Conservation (phyloP, 2,113 vertebrate genomes). For the Vanacampus margaritifer region DNA sequence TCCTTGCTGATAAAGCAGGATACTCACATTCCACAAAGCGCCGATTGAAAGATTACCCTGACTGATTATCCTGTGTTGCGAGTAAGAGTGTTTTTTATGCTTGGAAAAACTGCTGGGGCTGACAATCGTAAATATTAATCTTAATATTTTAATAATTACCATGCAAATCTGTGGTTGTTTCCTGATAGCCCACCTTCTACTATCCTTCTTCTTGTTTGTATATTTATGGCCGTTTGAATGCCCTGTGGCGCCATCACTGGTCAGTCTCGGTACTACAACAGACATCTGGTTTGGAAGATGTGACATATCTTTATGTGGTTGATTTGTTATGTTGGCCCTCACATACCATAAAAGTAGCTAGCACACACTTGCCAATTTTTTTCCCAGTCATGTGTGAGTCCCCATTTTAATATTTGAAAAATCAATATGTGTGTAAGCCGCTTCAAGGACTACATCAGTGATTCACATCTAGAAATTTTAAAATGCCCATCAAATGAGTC, state of each 20-base stretch:
- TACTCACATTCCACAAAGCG: too few relatives aligned
- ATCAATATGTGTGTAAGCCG: neutral
- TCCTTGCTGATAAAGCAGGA: too few relatives aligned
- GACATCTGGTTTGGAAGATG: neutral
- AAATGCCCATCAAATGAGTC: slow-evolving; percentile 11
- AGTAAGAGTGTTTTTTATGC: too few relatives aligned
- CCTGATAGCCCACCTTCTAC: too few relatives aligned
- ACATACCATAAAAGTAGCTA: neutral
- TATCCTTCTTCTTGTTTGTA: too few relatives aligned
- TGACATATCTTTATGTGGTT: neutral
- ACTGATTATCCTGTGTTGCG: too few relatives aligned
- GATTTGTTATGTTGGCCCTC: neutral
- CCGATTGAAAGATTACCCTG: too few relatives aligned
- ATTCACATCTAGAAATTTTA: neutral
- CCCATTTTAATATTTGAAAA: neutral
- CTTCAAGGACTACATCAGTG: neutral
- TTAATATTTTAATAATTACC: too few relatives aligned
- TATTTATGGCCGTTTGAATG: neutral
- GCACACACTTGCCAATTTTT: neutral
- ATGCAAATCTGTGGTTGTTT: too few relatives aligned
- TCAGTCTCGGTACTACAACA: neutral
- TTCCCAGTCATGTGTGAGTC: too few relatives aligned
- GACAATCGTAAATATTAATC: too few relatives aligned
- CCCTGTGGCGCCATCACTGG: neutral
- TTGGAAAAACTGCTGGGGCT: too few relatives aligned